Evolutionary conservation across 2,113 vertebrate species (phyloP).

Genomic region (Hippoglossus stenolepis): DNA sequence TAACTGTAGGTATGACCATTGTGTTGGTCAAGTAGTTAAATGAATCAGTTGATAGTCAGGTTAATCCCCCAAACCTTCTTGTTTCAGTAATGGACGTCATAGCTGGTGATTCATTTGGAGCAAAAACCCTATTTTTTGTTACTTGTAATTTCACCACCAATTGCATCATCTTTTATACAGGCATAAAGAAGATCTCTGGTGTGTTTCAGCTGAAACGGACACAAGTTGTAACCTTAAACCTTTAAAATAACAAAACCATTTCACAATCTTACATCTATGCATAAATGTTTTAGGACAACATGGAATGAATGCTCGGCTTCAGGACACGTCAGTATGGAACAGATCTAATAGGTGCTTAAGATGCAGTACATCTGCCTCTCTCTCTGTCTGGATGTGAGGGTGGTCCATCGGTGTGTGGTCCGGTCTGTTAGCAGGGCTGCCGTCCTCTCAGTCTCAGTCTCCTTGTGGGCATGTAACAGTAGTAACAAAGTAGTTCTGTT

Average conservation of each 20-base stretch:
- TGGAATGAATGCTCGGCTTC: not conserved
- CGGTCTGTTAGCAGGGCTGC: conserved; percentile 12
- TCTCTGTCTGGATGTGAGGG: conserved; percentile 20
- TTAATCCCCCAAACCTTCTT: too few relatives aligned
- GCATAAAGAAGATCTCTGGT: too few relatives aligned
- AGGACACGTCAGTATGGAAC: conserved; percentile 14
- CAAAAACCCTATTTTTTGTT: not conserved
- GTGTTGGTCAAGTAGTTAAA: too few relatives aligned
- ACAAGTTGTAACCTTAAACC: too few relatives aligned
- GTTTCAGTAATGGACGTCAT: too few relatives aligned
- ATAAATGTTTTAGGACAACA: conserved; percentile 25
- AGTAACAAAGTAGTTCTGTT: conserved; percentile 48
- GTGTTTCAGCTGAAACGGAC: too few relatives aligned
- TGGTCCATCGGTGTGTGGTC: conserved; percentile 9
- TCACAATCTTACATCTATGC: conserved; percentile 30
- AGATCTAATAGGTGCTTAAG: conserved; percentile 35
- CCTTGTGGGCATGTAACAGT: conserved; percentile 30
- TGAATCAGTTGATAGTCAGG: too few relatives aligned
- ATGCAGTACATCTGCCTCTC: conserved; percentile 18
- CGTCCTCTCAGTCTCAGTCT: conserved; percentile 25
- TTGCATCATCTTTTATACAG: too few relatives aligned
- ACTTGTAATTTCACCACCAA: too few relatives aligned
- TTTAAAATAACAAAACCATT: conserved; percentile 27
- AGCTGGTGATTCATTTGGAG: not conserved
- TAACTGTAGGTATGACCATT: too few relatives aligned